Evolutionary conservation across 2,797 vertebrate genomes (phyloP), one percentile per base, ranked within the genome.

Genomic region (Miichthys miiuy): DNA sequence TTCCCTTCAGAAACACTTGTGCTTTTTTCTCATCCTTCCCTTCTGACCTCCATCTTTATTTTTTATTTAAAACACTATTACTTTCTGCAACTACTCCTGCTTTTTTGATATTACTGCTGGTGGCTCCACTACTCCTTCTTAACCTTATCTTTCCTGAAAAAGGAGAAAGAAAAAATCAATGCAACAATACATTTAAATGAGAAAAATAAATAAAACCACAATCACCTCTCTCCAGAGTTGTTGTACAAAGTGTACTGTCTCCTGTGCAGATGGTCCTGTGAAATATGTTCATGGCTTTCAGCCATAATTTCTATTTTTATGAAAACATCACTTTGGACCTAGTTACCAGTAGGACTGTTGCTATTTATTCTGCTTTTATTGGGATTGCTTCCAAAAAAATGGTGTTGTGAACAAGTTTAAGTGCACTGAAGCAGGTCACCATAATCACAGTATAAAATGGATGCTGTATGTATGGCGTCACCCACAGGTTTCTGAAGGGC

Each of bases 281-380:
- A 68, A 79, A 50, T 23, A 46, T 69, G 50, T 81, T 72, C 9
- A 70, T 14, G 66, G 20, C 16, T 23, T 57, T 61, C 41, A 65
- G 54, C 25, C 12, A 34, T 82, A 17, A 78, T 72, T 60, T 25
- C 13, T 64, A 4, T 54, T 80, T 61, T n/a, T 58, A 57, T 82
- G 25, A 83, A 83, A 83, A 55, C 20, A 69, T 81, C 71, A 50
- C 68, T 47, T 21, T 25, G 5, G 41, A 62, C 61, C 44, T 27
- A 0, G 38, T 75, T 68, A 75, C 63, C 12, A 57, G 16, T 73
- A 48, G n/a, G 62, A n/a, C 50, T 8, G 18, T 70, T 23, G 4
- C 27, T 51, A 6, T 80, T 82, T 55, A 73, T 62, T 63, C 51
- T 54, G 10, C 5, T 75, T 71, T 84, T 80, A 79, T 54, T 77